Conservation (phyloP, 2,113 vertebrate species). For the Serilophus lunatus region DNA sequence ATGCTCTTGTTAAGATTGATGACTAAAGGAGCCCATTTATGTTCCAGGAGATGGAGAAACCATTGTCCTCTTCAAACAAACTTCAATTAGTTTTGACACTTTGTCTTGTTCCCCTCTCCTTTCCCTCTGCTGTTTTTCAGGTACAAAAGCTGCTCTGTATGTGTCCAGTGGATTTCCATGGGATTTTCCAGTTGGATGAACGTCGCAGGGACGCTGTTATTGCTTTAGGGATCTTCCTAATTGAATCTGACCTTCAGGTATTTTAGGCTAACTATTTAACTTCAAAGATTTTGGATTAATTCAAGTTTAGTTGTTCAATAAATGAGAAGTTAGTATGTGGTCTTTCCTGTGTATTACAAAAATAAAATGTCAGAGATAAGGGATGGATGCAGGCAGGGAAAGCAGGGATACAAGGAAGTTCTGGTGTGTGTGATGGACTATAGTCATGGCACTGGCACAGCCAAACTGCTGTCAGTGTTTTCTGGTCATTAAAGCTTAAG, state of each 20-base stretch:
- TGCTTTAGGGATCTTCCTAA: conserved; percentile 89
- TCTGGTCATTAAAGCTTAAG: neutral
- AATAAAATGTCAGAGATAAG: neutral
- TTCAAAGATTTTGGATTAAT: neutral
- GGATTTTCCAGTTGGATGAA: conserved; percentile 90
- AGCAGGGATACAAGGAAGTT: neutral
- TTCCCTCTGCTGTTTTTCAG: conserved; percentile 56
- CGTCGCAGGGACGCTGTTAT: conserved; percentile 93
- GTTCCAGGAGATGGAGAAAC: neutral
- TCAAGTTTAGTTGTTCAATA: neutral
- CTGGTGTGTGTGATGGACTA: neutral
- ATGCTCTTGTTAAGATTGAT: neutral
- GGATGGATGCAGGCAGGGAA: neutral
- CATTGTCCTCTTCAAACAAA: neutral
- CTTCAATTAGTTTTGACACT: neutral
- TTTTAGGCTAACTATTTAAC: neutral
- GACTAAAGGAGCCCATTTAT: neutral
- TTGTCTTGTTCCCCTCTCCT: neutral
- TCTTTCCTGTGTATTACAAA: neutral
- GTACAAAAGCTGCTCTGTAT: conserved; percentile 95
- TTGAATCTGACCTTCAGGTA: conserved; percentile 95
- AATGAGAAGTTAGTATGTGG: too few relatives aligned
- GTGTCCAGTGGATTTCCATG: conserved; percentile 92
- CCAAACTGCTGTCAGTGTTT: accelerated
- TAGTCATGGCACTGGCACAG: neutral